Conservation (phyloP, 2,113 vertebrate genomes). For the Himantopus leucocephalus region DNA sequence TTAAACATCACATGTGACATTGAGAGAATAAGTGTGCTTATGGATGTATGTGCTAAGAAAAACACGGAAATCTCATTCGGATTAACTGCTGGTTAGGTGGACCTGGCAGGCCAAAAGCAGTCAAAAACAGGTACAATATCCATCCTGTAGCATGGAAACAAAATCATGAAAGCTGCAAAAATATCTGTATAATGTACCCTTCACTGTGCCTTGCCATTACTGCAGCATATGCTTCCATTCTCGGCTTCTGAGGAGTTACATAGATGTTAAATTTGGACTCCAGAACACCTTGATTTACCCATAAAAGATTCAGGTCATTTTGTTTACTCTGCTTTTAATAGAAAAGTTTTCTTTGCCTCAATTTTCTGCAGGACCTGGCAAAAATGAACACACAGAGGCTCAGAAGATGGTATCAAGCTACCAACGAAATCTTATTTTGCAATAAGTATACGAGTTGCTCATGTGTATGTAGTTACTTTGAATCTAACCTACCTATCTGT, state of each 20-base stretch:
- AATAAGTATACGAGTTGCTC: not conserved
- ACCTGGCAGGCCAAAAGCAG: not conserved
- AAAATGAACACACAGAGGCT: not conserved
- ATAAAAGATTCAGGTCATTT: not conserved
- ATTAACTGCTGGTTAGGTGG: not conserved
- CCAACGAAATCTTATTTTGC: not conserved
- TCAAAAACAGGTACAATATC: not conserved
- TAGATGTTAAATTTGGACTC: not conserved
- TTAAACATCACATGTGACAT: not conserved
- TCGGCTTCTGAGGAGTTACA: not conserved
- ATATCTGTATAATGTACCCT: not conserved
- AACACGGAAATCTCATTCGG: not conserved
- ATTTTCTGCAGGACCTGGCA: not conserved
- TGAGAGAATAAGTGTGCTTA: not conserved
- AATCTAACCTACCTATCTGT: not conserved
- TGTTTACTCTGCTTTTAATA: not conserved
- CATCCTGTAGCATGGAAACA: not conserved
- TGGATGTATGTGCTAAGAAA: not conserved
- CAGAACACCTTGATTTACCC: not conserved
- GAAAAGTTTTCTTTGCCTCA: not conserved
- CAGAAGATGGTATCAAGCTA: not conserved
- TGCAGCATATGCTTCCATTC: not conserved
- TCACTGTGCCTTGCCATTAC: not conserved
- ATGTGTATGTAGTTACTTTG: not conserved
- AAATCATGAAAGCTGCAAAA: not conserved